Evolutionary conservation across 2,113 vertebrate genomes (phyloP).

Genomic region (Lepus americanus): DNA sequence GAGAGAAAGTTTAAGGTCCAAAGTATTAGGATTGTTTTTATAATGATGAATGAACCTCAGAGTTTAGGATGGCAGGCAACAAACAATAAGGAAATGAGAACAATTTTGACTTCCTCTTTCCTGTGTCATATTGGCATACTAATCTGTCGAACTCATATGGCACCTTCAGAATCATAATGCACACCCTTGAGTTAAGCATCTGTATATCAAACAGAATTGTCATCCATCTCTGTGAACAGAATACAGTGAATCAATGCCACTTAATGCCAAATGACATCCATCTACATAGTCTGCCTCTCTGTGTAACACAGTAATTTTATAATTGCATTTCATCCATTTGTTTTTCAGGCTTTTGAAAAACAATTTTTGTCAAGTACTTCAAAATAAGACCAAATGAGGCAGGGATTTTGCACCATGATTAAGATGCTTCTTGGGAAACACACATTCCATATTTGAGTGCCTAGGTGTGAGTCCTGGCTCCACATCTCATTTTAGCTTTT

Average conservation of each 20-base stretch:
- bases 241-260: conserved; percentile 84
- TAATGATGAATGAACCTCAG: conserved; percentile 83
- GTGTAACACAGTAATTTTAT: conserved; percentile 72
- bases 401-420: too few species aligned
- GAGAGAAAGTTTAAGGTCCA: conserved; percentile 74
- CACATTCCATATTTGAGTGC: too few species aligned
- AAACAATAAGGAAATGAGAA: conserved; percentile 85
- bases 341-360: conserved; percentile 56
- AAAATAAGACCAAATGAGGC: conserved; percentile 48
- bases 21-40: conserved; percentile 83
- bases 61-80: conserved; percentile 86
- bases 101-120: conserved; percentile 77
- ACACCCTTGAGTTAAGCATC: conserved; percentile 86
- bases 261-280: conserved; percentile 83
- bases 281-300: conserved; percentile 80
- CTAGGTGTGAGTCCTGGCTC: too few species aligned
- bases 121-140: conserved; percentile 83
- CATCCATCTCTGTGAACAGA: conserved; percentile 85
- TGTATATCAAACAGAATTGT: conserved; percentile 87
- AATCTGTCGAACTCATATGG: conserved; percentile 86
- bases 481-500: too few species aligned
- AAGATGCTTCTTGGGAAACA: too few species aligned
- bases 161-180: conserved; percentile 87
- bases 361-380: not conserved
- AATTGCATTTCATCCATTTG: conserved; percentile 67